These are phyloP conservation scores for Drosophila mettleri DNA, from an alignment of 2,888 invertebrate species.

Conservation along the genomic window DNA sequence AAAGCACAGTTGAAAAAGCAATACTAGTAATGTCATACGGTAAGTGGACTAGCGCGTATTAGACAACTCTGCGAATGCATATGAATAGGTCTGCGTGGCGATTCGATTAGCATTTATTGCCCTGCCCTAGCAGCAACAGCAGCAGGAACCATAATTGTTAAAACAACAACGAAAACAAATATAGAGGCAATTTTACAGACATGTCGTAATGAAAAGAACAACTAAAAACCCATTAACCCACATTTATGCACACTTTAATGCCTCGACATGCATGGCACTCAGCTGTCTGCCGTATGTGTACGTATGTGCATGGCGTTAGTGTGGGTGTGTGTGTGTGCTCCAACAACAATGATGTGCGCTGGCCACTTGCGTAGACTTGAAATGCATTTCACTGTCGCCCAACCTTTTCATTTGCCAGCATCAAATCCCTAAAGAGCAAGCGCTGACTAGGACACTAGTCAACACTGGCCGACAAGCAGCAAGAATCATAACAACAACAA, in stretches of 20 bases:
- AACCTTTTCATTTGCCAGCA: constrained; percentile 59
- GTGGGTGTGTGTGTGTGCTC: constrained; percentile 1
- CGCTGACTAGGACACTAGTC: constrained; percentile 54
- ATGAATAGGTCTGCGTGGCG: constrained; percentile 16
- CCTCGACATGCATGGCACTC: constrained; percentile 49
- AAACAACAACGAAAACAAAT: constrained; percentile 15
- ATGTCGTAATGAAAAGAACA: constrained; percentile 64
- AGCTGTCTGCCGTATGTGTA: constrained; percentile 36
- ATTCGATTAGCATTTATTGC: constrained; percentile 62
- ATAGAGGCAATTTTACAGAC: constrained; percentile 46
- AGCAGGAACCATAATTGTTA: constrained; percentile 16
- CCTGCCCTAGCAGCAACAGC: constrained; percentile 1
- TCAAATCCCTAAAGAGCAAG: constrained; percentile 57
- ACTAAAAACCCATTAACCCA: constrained; percentile 82
- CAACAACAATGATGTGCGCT: constrained; percentile 47
- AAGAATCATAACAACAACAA: constrained; percentile 34
- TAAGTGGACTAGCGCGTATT: constrained; percentile 14
- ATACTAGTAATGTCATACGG: background rate
- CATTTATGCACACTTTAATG: constrained; percentile 71
- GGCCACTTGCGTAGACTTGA: constrained; percentile 59
- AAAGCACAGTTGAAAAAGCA: background rate
- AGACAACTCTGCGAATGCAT: constrained; percentile 1
- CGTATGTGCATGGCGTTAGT: constrained; percentile 10
- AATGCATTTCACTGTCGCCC: constrained; percentile 71
- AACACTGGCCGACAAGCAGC: constrained; percentile 30